Base-by-base conservation (phyloP, 2,888 invertebrate genomes). In the Ecliptopera silaceata region DNA sequence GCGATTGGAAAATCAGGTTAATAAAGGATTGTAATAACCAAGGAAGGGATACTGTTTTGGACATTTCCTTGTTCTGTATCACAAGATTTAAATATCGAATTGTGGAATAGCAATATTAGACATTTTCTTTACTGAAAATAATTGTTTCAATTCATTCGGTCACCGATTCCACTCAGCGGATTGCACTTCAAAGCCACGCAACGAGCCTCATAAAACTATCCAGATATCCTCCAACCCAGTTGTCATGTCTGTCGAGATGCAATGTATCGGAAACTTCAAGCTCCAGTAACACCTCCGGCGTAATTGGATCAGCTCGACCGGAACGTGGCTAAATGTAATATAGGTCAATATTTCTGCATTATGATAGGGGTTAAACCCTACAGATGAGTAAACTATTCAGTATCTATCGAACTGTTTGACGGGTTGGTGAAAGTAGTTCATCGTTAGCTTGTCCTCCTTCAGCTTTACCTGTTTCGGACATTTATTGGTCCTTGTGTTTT, bases 271-370 rank as follows among this genome's bases (percentile, higher is more conserved):
- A 59, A 59, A 54, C 42, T 59, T 54, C 50, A 54, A 48, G 54
- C 50, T 54, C 59, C 53, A 59, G 12, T 58, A 49, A 32, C 41
- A 18, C 26, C 20, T 38, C 29, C 20, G 32, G 22, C n/a, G 10
- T 54, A 50, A 59, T 54, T 54, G 59, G 41, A 50, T 13, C 20
- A 26, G 42, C 50, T 59, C 54, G 46, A 12, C 50, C 57, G 22
- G 45, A 45, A 53, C 51, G 32, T 34, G 46, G 20, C 57, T 64
- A 61, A 56, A 61, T 56, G 55, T 50, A 51, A 62, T 60, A 48
- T 58, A 54, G 64, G 59, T 64, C 61, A 56, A 61, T 61, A 56
- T 61, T 50, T 57, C 57, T 59, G 61, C 61, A 49, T 50, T 57
- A 51, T 51, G 46, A 38, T 41, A 53, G 59, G 61, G 61, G 59